Evolutionary conservation across 2,888 invertebrate genomes (phyloP).

Genomic region (Lithodes maja): DNA sequence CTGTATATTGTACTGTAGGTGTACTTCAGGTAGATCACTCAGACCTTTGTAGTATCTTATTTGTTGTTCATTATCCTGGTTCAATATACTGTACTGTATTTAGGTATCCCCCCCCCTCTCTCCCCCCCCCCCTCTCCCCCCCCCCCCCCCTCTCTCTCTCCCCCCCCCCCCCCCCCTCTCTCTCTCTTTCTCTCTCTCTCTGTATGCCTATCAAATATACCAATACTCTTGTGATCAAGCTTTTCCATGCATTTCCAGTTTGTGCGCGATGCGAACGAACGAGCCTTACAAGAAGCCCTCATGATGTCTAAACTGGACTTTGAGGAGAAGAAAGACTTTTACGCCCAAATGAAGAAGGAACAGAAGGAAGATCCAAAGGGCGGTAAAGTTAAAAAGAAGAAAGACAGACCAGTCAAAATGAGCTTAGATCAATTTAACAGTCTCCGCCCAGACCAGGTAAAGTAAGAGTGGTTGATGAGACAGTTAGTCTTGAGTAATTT

Average conservation of each 20-base stretch:
- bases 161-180: too few species aligned
- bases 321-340: conserved; percentile 81
- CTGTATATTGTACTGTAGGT: too few species aligned
- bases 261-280: conserved; percentile 79
- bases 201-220: background rate
- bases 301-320: conserved; percentile 83
- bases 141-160: background rate
- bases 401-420: conserved; percentile 81
- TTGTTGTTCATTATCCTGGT: too few species aligned
- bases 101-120: too few species aligned
- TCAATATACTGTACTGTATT: background rate
- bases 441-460: conserved; percentile 56
- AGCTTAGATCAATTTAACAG: conserved; percentile 83
- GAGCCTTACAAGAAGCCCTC: conserved; percentile 81
- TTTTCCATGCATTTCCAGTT: conserved; percentile 73
- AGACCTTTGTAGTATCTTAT: too few species aligned
- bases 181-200: too few species aligned
- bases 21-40: too few species aligned
- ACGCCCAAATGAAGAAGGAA: conserved; percentile 72
- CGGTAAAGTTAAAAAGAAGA: conserved; percentile 77
- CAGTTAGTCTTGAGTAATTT: too few species aligned
- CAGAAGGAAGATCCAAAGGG: conserved; percentile 73
- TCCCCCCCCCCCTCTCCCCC: too few species aligned
- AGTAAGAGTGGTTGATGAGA: background rate
- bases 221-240: background rate